Conservation (phyloP, 2,797 vertebrate species). For the Rhinichthys osculus region DNA sequence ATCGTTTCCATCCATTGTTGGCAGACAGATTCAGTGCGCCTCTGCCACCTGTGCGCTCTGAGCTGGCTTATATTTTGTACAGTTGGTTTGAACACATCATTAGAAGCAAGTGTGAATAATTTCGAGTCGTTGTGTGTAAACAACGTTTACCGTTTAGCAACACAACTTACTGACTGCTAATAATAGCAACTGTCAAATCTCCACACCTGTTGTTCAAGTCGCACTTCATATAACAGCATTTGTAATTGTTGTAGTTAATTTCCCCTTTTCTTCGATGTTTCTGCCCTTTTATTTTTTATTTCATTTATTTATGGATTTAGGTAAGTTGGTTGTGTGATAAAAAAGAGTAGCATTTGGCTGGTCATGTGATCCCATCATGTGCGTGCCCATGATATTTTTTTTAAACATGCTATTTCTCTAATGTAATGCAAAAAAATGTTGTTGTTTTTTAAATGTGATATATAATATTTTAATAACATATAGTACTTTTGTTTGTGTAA, state of each 20-base stretch:
- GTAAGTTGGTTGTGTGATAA: not conserved
- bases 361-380: no score
- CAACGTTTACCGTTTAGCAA: no score
- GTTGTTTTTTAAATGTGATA: no score
- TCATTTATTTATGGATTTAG: not conserved
- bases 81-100: not conserved
- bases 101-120: no score
- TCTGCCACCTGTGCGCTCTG: not conserved
- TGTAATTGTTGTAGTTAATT: no score
- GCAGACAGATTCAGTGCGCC: not conserved
- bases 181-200: not conserved
- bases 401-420: slow-evolving; percentile 44
- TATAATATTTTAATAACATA: not conserved
- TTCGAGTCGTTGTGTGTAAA: no score
- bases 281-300: not conserved
- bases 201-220: not conserved
- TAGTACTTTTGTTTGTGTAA: no score
- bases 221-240: no score
- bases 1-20: not conserved
- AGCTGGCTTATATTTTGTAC: not conserved
- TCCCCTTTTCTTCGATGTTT: not conserved
- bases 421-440: not conserved
- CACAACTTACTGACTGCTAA: not conserved
- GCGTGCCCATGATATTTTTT: not conserved
- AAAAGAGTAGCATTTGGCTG: no score